Evolutionary conservation across 2,797 vertebrate genomes (phyloP), one percentile per base, ranked within the genome.

Genomic region (Rallus crepitans): DNA sequence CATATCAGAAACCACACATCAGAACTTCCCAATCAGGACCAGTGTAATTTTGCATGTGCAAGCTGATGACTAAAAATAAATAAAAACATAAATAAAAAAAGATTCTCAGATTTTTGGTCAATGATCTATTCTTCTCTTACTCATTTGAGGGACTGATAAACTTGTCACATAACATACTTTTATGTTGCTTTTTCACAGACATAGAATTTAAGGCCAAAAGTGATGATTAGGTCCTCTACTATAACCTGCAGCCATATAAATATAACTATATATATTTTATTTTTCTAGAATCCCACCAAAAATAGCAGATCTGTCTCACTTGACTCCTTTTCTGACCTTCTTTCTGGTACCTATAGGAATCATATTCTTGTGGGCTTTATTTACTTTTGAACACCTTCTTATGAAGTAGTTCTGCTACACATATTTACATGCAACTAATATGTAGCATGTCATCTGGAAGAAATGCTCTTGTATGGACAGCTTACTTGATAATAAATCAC

Each of bases 401-500:
- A 87, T 86, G 56, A n/a, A 83, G 15, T 79, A 82, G 35, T 50
- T 94, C 48, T 56, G 61, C 17, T 47, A 73, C 11, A 69, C 21
- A 70, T 10, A 42, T 77, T 94, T 90, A 59, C 60, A 79, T 79
- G 68, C 37, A 88, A 23, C 45, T 77, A 83, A 64, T 59, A 45
- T 89, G 56, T 64, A 72, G 52, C 27, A 61, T 69, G 47, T 70
- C 82, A 84, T 72, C 59, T 94, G 66, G 70, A 96, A 87, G 82
- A 82, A 91, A 93, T 73, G 61, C 4, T 81, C 21, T 66, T 72
- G 19, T 80, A 87, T 48, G 87, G 48, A 71, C 31, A 82, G 19
- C 11, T 93, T 72, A 71, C 79, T 90, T 91, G 87, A 45, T 40
- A 79, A 70, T 91, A 88, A 83, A 94, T 90, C 20, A 63, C 39